Base-by-base conservation (phyloP, 2,888 invertebrate species). In the Muscina levida region DNA sequence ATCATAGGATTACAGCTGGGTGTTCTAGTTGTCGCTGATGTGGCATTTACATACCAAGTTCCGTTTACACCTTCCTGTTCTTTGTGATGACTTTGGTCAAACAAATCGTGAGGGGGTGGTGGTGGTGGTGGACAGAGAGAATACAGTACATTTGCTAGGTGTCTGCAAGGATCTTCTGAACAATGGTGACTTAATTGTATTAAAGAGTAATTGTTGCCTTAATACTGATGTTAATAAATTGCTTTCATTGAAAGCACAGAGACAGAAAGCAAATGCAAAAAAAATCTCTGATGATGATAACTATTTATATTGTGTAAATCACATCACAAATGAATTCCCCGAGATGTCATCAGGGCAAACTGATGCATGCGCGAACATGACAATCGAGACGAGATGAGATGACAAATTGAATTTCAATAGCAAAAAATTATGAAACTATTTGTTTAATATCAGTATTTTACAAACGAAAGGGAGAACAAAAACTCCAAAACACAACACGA, bases 191-290 rank as follows among this genome's bases (percentile, higher is more conserved):
- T 42, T 62, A 62, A 42, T 62, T 22, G 42, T 42, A 62, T 42
- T 44, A 42, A 62, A 42, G 62, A 53, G 24, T 24, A 53, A 53
- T 53, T 53, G 53, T 53, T 62, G 53, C 24, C 13, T 53, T 53
- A 53, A 53, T 22, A 13, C 24, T 22, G 19, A 22, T 24, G 53
- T 53, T 53, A 53, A 53, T 53, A 24, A 62, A 62, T 42, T 65
- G 22, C 26, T 46, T 65, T 44, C 15, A 24, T 2, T 1, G n/a
- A 31, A 8, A 31, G 3, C 8, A 5, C 31, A 5, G 31, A 31
- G 31, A 31, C 4, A 8, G 31, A 31, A n/a, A n/a, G n/a, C 2
- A 22, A 53, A 22, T 4, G 53, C 4, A 53, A 22, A 53, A 53
- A 22, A 24, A 53, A 15, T 19, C 48, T n/a, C 19, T 4, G 48